Percentiles rank a stretch among this genome's conserved stretches.
phyloP scores from a whole-genome alignment of 2,113 vertebrate genomes.

The Brachirus orientalis region DNA sequence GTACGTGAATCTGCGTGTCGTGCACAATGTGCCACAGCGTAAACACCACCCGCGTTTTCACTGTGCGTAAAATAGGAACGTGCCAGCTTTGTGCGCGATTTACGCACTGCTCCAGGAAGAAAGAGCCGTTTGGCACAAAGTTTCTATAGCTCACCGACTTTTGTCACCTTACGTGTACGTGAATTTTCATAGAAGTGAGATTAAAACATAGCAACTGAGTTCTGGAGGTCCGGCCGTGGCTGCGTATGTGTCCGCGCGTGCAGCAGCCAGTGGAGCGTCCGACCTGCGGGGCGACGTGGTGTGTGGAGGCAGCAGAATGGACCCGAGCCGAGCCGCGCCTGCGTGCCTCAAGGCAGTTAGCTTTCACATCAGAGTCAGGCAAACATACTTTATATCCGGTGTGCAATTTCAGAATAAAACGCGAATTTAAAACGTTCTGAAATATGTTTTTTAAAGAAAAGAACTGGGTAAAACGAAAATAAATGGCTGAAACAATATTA shows the following conservation, averaged over 20 bases:
- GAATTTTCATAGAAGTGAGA: too few species aligned
- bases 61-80: background rate
- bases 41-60: background rate
- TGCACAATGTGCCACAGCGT: too few species aligned
- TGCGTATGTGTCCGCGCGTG: constrained; percentile 6
- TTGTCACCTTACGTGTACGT: too few species aligned
- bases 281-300: constrained; percentile 4
- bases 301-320: background rate
- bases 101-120: constrained; percentile 16
- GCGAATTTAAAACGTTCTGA: background rate
- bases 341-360: background rate
- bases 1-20: too few species aligned
- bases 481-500: too few species aligned
- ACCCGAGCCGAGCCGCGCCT: background rate
- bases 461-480: too few species aligned
- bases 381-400: background rate
- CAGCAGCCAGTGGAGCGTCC: background rate
- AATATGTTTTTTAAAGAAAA: too few species aligned
- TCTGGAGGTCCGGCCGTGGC: background rate
- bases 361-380: background rate
- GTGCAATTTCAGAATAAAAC: constrained; percentile 14
- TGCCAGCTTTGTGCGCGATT: constrained; percentile 20
- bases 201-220: too few species aligned
- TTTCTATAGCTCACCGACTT: background rate
- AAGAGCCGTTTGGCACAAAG: background rate